Evolutionary conservation across 1,140 invertebrate species (phyloP).

Genomic region (Heliconius melpomene): DNA sequence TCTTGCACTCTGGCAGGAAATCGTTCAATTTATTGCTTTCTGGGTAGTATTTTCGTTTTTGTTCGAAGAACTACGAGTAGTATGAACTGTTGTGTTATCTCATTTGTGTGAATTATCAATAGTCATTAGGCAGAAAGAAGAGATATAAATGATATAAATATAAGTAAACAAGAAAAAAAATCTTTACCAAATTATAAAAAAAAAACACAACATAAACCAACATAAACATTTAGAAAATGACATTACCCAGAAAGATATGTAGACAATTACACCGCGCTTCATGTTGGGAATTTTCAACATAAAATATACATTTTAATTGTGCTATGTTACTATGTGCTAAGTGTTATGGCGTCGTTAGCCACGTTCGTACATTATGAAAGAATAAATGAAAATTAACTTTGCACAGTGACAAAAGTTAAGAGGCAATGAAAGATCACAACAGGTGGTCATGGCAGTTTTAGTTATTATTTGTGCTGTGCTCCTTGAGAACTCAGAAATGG

Average conservation of each 20-base stretch:
- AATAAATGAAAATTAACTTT: conserved; percentile 42
- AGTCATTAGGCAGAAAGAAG: not conserved
- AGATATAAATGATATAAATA: too few relatives aligned
- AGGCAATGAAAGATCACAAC: conserved; percentile 26
- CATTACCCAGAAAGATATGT: conserved; percentile 4
- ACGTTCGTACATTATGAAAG: conserved; percentile 36
- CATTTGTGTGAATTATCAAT: not conserved
- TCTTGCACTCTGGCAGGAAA: conserved; percentile 8
- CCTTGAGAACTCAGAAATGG: not conserved
- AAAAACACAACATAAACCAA: not conserved
- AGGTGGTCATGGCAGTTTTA: too few relatives aligned
- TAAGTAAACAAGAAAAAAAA: not conserved
- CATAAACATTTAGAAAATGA: conserved; percentile 1
- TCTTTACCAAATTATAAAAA: not conserved
- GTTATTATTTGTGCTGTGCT: not conserved
- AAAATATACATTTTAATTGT: conserved; percentile 41
- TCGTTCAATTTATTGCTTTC: conserved; percentile 16
- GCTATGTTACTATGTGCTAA: conserved; percentile 51
- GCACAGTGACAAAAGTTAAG: conserved; percentile 24
- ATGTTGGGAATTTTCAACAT: conserved; percentile 19
- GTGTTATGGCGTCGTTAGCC: conserved; percentile 47
- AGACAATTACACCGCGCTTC: not conserved
- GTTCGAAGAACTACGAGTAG: not conserved
- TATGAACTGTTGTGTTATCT: not conserved
- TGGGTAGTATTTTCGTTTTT: conserved; percentile 10